Base-by-base conservation (phyloP, 2,113 vertebrate species). In the Heterocephalus glaber region DNA sequence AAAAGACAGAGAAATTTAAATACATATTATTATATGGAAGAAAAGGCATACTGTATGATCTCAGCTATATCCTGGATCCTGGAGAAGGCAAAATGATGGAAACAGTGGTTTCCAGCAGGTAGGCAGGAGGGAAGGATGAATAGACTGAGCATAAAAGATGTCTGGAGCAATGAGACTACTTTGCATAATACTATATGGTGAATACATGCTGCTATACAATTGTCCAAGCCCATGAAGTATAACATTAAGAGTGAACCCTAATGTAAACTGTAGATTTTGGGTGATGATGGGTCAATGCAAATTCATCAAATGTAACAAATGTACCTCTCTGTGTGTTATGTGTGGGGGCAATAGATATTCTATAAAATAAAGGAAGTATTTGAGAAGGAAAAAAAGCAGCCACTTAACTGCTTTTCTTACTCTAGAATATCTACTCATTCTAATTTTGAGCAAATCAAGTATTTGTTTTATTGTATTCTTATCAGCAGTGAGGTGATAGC, bases 401-500 rank as follows among this genome's bases (percentile, higher is more conserved):
- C 0, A 4, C 17, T 66, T 85, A 26, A 47, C 24, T 90, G 10
- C 14, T 91, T 74, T 84, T 9, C 83, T 68, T 80, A 61, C 19
- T 88, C 58, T 68, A 84, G 30, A 72, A 54, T 66, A 83, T 63
- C 3, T 86, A 66, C 17, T n/a, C 28, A 72, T 19, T 84, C 47
- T 93, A 44, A 56, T 41, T 96, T 56, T 54, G 30, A 16, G 33
- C 54, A 91, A 95, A 94, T 65, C 13, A 58, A 90, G 30, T 56
- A 63, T 84, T 38, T 76, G 41, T 28, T 83, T 58, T 77, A 41
- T 60, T 58, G 7, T 10, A 28, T 49, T 28, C 86, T 86, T 72
- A 86, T 26, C 54, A 83, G 74, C 19, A 65, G 16, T 22, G 56
- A 70, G 5, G 4, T 68, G 70, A 81, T 22, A 81, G 28, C 30